These are phyloP conservation scores for Syngnathus floridae DNA, from an alignment of 2,113 vertebrate species.

Conservation along the genomic window DNA sequence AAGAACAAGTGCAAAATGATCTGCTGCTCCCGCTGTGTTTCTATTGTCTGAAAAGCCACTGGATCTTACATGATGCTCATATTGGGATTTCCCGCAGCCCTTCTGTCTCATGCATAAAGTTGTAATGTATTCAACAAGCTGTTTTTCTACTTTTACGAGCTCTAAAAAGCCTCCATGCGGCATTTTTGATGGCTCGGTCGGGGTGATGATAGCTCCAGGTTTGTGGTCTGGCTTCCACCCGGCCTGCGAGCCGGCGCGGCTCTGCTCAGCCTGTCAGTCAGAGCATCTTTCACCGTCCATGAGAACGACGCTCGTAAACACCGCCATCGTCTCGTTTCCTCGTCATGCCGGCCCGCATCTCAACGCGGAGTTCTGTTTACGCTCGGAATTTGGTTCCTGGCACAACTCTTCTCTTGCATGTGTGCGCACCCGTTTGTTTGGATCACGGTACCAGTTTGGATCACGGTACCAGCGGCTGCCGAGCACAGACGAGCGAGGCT, in stretches of 20 bases:
- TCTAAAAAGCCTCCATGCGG: conserved; percentile 7
- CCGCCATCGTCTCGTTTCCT: conserved; percentile 14
- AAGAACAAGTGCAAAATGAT: neutral
- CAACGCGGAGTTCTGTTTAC: conserved; percentile 18
- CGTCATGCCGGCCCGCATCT: conserved; percentile 45
- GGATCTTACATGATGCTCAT: neutral
- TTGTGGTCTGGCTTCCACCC: conserved; percentile 40
- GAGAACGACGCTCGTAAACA: conserved; percentile 42
- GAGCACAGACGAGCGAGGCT: conserved; percentile 34
- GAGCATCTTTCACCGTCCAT: conserved; percentile 22
- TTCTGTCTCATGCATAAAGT: conserved; percentile 12
- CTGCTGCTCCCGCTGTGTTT: neutral
- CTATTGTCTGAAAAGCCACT: neutral
- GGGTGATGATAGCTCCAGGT: conserved; percentile 44
- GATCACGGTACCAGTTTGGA: conserved; percentile 20
- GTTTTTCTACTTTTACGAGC: conserved; percentile 24
- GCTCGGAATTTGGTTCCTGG: conserved; percentile 21
- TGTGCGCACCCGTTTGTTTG: conserved; percentile 20
- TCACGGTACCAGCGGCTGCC: conserved; percentile 16
- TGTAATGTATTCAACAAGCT: conserved; percentile 27
- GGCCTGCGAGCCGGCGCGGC: conserved; percentile 28
- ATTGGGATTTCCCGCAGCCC: conserved; percentile 21
- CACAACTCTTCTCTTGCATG: conserved; percentile 1
- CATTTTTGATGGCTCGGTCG: conserved; percentile 27
- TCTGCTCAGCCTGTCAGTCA: conserved; percentile 38